Conservation (phyloP, 1,140 invertebrate genomes). For the Glossosoma conforme region DNA sequence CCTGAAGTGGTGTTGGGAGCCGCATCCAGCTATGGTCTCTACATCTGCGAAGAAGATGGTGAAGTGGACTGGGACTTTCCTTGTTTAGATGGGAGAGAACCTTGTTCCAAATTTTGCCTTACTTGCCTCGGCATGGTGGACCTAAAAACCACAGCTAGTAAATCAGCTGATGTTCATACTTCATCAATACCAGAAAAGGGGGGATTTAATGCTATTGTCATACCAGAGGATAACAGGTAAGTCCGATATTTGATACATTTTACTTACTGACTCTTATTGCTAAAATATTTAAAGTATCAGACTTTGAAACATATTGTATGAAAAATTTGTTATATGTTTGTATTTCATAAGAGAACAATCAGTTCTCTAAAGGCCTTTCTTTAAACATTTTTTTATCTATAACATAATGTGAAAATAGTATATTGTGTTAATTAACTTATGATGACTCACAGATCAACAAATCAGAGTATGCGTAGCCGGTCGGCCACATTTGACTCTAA, state of each 20-base stretch:
- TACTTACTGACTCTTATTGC: too few species aligned
- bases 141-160: conserved; percentile 37
- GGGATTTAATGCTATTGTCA: conserved; percentile 19
- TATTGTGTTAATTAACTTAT: too few species aligned
- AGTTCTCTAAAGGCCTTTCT: too few species aligned
- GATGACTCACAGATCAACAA: conserved; percentile 3
- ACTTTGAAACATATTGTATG: too few species aligned
- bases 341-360: too few species aligned
- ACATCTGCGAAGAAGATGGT: conserved; percentile 95
- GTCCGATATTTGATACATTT: too few species aligned
- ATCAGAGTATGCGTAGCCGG: conserved; percentile 17
- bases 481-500: conserved; percentile 26
- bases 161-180: conserved; percentile 27
- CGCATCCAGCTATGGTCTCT: conserved; percentile 72
- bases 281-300: too few species aligned
- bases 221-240: conserved; percentile 14
- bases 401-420: too few species aligned
- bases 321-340: too few species aligned
- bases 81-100: conserved; percentile 79
- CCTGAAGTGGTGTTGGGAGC: conserved; percentile 54
- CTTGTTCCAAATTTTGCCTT: conserved; percentile 90
- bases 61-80: conserved; percentile 93
- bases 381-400: too few species aligned
- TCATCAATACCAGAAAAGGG: conserved; percentile 43
- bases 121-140: conserved; percentile 82